Conservation (phyloP, 2,113 vertebrate species). For the Pagrus major region DNA sequence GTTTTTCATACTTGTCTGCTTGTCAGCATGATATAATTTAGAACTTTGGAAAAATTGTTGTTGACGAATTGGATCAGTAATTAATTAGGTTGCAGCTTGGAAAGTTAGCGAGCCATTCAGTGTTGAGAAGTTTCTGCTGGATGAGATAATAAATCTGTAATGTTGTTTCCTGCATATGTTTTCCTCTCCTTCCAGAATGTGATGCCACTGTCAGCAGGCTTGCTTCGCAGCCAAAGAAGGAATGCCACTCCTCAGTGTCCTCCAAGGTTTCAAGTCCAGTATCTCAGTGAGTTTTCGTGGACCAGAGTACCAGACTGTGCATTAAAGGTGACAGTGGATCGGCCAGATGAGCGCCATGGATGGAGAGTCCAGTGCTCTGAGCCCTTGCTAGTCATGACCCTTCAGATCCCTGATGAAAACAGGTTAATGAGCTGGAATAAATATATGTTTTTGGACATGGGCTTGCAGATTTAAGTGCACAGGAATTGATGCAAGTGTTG, state of each 20-base stretch:
- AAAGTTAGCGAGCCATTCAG: background rate
- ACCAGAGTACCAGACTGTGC: slow-evolving; percentile 89
- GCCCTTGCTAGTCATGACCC: slow-evolving; percentile 91
- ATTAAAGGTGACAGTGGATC: slow-evolving; percentile 86
- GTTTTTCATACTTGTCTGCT: background rate
- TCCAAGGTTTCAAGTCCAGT: slow-evolving; percentile 91
- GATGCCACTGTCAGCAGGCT: slow-evolving; percentile 93
- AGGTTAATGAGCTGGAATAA: slow-evolving; percentile 78
- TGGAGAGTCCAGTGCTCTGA: slow-evolving; percentile 91
- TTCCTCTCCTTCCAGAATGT: slow-evolving; percentile 85
- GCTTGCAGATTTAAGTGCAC: background rate
- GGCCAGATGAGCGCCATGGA: slow-evolving; percentile 88
- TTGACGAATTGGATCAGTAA: background rate
- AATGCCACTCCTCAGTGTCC: slow-evolving; percentile 91
- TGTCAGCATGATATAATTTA: background rate
- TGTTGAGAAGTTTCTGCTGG: background rate
- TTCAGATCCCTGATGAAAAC: slow-evolving; percentile 95
- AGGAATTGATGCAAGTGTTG: background rate
- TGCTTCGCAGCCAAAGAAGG: slow-evolving; percentile 92
- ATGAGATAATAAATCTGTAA: background rate
- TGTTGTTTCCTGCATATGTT: background rate
- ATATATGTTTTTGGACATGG: background rate
- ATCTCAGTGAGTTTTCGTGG: slow-evolving; percentile 89
- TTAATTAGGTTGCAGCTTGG: background rate
- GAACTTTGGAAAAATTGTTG: background rate